Evolutionary conservation across 2,113 vertebrate species (phyloP).

Genomic region (Perca fluviatilis): DNA sequence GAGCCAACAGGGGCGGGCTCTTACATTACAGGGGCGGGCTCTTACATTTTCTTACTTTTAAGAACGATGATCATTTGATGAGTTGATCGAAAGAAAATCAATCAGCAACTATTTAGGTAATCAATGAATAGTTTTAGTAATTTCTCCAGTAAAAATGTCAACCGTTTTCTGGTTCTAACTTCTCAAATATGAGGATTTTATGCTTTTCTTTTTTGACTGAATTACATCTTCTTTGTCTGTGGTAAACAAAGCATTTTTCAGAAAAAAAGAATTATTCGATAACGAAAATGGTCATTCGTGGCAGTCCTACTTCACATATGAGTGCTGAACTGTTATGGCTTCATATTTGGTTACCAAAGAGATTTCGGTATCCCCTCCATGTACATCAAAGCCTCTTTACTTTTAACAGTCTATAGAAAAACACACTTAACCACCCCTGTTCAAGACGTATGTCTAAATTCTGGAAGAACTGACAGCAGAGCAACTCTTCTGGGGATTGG

Average conservation of each 20-base stretch:
- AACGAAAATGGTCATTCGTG: neutral
- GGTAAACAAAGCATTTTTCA: neutral
- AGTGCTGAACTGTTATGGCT: neutral
- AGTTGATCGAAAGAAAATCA: neutral
- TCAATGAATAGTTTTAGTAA: neutral
- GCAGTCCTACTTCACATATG: neutral
- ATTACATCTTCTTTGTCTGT: neutral
- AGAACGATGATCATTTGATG: neutral
- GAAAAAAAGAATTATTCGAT: neutral
- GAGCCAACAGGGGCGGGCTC: neutral
- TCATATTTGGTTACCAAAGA: constrained; percentile 13
- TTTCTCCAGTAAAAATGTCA: neutral
- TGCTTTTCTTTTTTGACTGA: neutral
- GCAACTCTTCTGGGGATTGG: constrained; percentile 22
- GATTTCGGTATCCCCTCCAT: neutral
- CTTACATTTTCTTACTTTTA: neutral
- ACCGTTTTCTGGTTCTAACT: neutral
- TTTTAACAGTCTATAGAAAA: constrained; percentile 5
- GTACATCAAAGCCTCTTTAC: constrained; percentile 10
- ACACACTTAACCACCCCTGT: neutral
- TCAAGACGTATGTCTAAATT: neutral
- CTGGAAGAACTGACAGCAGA: neutral
- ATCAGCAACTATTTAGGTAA: neutral
- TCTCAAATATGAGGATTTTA: neutral
- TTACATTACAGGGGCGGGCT: too few relatives aligned